Base-by-base conservation (phyloP, 2,888 invertebrate genomes). In the Capitulum mitella region DNA sequence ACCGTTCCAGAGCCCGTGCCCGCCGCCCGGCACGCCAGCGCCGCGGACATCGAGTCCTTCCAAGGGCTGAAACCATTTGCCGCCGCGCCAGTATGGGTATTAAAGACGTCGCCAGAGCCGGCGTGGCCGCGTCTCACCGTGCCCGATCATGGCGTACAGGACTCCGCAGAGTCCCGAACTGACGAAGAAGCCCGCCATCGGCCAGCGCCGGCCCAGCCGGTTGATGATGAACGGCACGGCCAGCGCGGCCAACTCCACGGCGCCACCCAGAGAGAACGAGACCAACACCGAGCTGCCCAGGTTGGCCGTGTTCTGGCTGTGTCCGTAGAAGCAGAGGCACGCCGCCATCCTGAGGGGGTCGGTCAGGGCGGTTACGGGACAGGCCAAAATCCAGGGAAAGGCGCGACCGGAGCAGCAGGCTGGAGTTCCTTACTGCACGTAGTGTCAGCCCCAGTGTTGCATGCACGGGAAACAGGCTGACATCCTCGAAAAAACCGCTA, bases 281-380 rank as follows among this genome's bases (percentile, higher is more conserved):
- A 79, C 70, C 77, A 81, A 80, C 51, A 80, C 70, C 43, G 79
- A 78, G 54, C 76, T 51, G 14, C 79, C 79, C 51, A 82, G 79
- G 77, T 81, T 78, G 58, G 80, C 78, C 8, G 82, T 82, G 79
- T 82, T 82, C 80, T 82, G 81, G 37, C 80, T 79, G 80, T 82
- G 82, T 19, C 81, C 82, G 77, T 81, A 82, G 80, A 79, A 82
- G 74, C 82, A 82, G 80, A 82, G 80, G 78, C 80, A 82, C 14
- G 78, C 80, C 37, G 80, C 16, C 80, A 81, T 81, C 81, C 82
- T 82, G 79, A 32, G 40, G 37, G 51, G 75, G n/a, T n/a, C n/a
- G n/a, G n/a, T n/a, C n/a, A n/a, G n/a, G n/a, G n/a, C n/a, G n/a
- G n/a, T n/a, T n/a, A n/a, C n/a, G n/a, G n/a, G n/a, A n/a, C n/a